phyloP scores from a whole-genome alignment of 2,113 vertebrate genomes.

The Tiliqua scincoides region DNA sequence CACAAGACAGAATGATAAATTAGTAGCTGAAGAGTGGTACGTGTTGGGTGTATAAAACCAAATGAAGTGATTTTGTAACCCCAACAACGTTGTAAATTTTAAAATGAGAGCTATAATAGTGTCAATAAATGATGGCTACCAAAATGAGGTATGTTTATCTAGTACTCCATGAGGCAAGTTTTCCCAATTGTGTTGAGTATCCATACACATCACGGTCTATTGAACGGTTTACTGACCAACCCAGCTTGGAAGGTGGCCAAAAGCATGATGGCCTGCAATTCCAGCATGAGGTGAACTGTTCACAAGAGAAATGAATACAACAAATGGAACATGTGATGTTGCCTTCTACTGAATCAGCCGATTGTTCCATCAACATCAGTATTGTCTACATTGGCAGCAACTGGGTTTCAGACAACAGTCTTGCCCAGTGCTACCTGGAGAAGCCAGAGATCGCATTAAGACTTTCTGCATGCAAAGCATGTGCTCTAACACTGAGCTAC shows the following conservation, averaged over 20 bases:
- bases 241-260: neutral
- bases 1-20: neutral
- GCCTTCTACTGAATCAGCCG: too few species aligned
- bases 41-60: neutral
- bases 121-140: too few species aligned
- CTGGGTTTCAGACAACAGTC: too few species aligned
- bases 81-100: too few species aligned
- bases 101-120: too few species aligned
- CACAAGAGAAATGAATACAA: neutral
- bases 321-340: neutral
- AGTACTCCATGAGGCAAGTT: neutral
- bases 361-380: too few species aligned
- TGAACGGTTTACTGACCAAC: neutral
- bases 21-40: neutral
- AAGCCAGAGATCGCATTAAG: too few species aligned
- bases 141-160: neutral
- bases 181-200: neutral
- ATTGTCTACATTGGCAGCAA: too few species aligned
- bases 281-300: neutral
- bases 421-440: too few species aligned
- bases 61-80: neutral
- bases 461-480: too few species aligned
- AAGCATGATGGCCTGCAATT: neutral
- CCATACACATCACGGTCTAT: neutral
- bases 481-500: too few species aligned